These are phyloP conservation scores for Platycheirus albimanus DNA, from an alignment of 2,888 invertebrate genomes.

Conservation along the genomic window DNA sequence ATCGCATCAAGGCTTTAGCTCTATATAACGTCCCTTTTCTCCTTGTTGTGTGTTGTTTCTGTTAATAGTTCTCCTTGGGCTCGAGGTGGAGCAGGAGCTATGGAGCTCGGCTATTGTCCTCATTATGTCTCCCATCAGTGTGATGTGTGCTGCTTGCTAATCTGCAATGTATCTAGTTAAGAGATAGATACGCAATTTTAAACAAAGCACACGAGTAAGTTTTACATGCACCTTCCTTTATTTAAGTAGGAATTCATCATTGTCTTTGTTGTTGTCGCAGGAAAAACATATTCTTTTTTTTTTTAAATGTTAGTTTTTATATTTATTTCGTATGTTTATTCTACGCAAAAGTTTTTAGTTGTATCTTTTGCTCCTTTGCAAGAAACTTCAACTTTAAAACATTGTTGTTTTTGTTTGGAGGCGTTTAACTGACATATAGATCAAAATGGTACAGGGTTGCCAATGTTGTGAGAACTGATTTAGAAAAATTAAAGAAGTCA, in stretches of 20 bases:
- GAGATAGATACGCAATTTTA: conserved; percentile 56
- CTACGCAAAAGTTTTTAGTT: neutral
- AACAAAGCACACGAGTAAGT: conserved; percentile 43
- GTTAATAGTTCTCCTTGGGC: conserved; percentile 43
- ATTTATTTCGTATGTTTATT: neutral
- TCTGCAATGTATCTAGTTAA: conserved; percentile 48
- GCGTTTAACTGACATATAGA: conserved; percentile 10
- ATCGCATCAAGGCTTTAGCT: conserved; percentile 46
- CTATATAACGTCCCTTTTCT: neutral
- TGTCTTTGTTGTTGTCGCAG: conserved; percentile 4
- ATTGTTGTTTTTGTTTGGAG: conserved; percentile 14
- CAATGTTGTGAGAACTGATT: no score
- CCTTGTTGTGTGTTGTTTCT: conserved; percentile 36
- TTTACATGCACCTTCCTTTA: conserved; percentile 34
- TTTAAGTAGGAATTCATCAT: conserved; percentile 13
- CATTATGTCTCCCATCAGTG: conserved; percentile 44
- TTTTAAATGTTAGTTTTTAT: conserved; percentile 16
- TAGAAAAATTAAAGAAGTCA: no score
- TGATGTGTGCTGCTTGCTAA: conserved; percentile 38
- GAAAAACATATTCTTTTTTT: no score
- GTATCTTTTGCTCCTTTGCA: conserved; percentile 21
- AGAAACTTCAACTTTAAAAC: conserved; percentile 23
- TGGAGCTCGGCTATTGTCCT: conserved; percentile 67
- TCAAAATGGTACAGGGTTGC: conserved; percentile 3
- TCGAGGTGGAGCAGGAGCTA: no score